phyloP scores from a whole-genome alignment of 2,797 vertebrate genomes.

The Acanthurus tractus region DNA sequence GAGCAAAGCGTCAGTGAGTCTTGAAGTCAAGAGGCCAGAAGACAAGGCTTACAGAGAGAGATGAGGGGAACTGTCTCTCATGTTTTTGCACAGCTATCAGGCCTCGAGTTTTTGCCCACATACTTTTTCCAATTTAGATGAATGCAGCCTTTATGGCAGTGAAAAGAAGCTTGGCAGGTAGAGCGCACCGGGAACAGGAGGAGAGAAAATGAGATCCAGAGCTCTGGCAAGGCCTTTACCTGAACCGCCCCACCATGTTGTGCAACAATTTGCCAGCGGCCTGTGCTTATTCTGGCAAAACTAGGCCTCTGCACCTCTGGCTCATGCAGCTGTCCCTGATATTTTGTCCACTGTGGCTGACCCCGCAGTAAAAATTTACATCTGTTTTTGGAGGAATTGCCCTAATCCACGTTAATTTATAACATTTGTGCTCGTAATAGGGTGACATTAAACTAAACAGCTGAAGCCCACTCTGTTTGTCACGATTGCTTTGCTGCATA shows the following conservation, averaged over 20 bases:
- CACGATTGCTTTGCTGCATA: constrained; percentile 13
- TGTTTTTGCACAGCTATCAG: constrained; percentile 74
- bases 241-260: constrained; percentile 77
- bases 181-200: constrained; percentile 71
- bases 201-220: constrained; percentile 87
- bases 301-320: constrained; percentile 37
- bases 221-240: constrained; percentile 80
- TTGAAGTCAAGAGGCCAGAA: constrained; percentile 47
- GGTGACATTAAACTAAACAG: constrained; percentile 45
- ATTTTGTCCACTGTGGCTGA: constrained; percentile 54
- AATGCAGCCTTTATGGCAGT: constrained; percentile 84
- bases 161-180: constrained; percentile 83
- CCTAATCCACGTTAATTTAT: constrained; percentile 26
- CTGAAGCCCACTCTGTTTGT: neutral
- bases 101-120: constrained; percentile 59
- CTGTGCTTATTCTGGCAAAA: constrained; percentile 79
- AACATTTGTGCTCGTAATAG: constrained; percentile 27
- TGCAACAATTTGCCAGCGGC: constrained; percentile 68
- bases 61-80: constrained; percentile 64
- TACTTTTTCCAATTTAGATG: constrained; percentile 84
- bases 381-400: constrained; percentile 49
- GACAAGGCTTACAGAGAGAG: constrained; percentile 43
- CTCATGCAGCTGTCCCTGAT: constrained; percentile 54
- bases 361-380: constrained; percentile 48
- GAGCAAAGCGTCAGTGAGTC: constrained; percentile 42